Percentiles rank a stretch among this genome's conserved stretches.
phyloP scores from a whole-genome alignment of 2,797 vertebrate genomes.

The Spizella passerina region DNA sequence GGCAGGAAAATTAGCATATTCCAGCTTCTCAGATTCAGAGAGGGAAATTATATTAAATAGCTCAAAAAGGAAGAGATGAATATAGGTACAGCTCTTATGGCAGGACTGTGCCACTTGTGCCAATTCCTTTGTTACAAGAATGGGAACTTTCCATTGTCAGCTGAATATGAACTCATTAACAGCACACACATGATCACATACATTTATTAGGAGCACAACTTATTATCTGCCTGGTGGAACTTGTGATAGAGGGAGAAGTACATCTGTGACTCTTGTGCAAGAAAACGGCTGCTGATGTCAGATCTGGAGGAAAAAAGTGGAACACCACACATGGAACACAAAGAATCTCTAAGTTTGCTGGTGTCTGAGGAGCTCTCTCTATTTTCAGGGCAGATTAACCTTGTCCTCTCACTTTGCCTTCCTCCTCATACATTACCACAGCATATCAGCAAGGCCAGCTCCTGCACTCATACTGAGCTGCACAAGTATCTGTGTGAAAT shows the following conservation, averaged over 20 bases:
- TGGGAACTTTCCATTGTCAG: neutral
- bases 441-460: neutral
- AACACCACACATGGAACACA: neutral
- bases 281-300: rapidly evolving
- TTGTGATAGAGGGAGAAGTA: neutral
- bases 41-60: neutral
- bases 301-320: neutral
- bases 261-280: neutral
- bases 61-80: neutral
- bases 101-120: neutral
- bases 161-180: neutral
- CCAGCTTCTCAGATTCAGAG: neutral
- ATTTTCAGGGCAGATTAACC: neutral
- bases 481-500: rapidly evolving
- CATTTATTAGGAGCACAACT: neutral
- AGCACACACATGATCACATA: neutral
- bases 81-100: too few relatives aligned
- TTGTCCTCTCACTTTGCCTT: neutral
- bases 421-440: neutral
- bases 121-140: neutral
- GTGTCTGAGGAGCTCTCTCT: neutral
- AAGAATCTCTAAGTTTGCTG: neutral
- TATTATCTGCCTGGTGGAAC: neutral
- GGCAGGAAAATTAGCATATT: neutral
- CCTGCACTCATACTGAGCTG: neutral